These are phyloP conservation scores for Pogona vitticeps DNA, from an alignment of 2,113 vertebrate genomes.

Conservation along the genomic window DNA sequence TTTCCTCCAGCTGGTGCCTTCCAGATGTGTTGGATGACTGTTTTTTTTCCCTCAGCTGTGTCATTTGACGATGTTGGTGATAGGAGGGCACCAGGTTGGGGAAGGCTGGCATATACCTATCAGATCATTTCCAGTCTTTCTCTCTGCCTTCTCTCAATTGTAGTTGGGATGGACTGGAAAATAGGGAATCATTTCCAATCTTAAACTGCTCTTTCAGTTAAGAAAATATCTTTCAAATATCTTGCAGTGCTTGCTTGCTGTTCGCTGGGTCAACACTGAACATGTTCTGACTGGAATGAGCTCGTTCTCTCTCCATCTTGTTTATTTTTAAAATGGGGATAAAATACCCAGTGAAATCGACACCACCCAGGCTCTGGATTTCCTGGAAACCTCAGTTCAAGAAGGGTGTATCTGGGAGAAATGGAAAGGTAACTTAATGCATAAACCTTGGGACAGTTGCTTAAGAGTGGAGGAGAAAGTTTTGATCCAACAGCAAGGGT, in stretches of 20 bases:
- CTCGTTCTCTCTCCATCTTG: constrained; percentile 57
- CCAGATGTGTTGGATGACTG: background rate
- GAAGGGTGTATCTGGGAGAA: background rate
- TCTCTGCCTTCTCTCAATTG: background rate
- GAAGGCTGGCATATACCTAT: background rate
- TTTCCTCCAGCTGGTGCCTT: background rate
- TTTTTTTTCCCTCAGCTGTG: background rate
- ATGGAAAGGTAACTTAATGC: constrained; percentile 28
- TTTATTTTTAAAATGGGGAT: constrained; percentile 72
- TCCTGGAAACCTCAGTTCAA: constrained; percentile 52
- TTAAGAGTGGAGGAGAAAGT: background rate
- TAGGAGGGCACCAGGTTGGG: background rate
- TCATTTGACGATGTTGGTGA: background rate
- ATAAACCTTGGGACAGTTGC: background rate
- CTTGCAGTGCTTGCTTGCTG: constrained; percentile 55
- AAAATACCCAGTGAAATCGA: constrained; percentile 69
- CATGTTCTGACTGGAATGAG: constrained; percentile 45
- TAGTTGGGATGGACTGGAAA: background rate
- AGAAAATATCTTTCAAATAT: constrained; percentile 60
- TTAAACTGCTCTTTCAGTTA: constrained; percentile 55
- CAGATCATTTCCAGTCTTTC: background rate
- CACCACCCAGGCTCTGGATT: constrained; percentile 70
- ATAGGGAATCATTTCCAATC: background rate
- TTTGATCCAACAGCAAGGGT: background rate
- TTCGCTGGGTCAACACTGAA: constrained; percentile 50